Evolutionary conservation across 2,113 vertebrate species (phyloP), one percentile per base, ranked within the genome.

Genomic region (Prochilodus magdalenae): DNA sequence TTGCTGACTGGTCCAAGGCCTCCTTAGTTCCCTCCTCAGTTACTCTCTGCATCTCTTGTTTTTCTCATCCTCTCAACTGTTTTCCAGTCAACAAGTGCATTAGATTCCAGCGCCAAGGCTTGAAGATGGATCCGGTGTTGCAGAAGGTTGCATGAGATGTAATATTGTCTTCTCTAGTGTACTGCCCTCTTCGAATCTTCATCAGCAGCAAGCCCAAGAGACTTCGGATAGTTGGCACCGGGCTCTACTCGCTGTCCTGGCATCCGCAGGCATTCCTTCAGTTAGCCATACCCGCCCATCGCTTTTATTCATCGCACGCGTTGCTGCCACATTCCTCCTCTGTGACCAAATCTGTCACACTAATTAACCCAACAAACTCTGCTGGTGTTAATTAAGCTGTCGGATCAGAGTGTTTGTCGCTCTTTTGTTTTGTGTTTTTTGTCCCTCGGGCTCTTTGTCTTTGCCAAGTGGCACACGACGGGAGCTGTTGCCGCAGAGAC

Each of bases 331-430:
- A 73, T 80, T 80, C 70, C 74, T 86, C 78, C 74, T 84, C 82
- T 75, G 55, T 65, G 22, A 78, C 78, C 74, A 83, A 81, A 86
- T 86, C 85, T 81, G 85, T 86, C 85, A 86, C 75, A 80, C 78
- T 83, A 86, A 86, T 86, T 86, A 86, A 86, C 85, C 85, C 85
- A 86, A 84, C 82, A 83, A 86, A 86, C 81, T 86, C 84, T 47
- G 73, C 29, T 40, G 75, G 81, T 81, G 85, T 86, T 86, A 86
- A 86, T 86, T 86, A 86, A 86, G 85, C 85, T 78, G 80, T 86
- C 76, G 65, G 81, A 86, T 86, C 80, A 83, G 76, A 79, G 78
- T 83, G 77, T 86, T 86, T 86, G 78, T 81, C 82, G 75, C 71
- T 81, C 85, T 83, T 82, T 82, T 86, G 81, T 86, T 86, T 86